Evolutionary conservation across 2,888 invertebrate species (phyloP).

Genomic region (Troglohyphantes excavatus): DNA sequence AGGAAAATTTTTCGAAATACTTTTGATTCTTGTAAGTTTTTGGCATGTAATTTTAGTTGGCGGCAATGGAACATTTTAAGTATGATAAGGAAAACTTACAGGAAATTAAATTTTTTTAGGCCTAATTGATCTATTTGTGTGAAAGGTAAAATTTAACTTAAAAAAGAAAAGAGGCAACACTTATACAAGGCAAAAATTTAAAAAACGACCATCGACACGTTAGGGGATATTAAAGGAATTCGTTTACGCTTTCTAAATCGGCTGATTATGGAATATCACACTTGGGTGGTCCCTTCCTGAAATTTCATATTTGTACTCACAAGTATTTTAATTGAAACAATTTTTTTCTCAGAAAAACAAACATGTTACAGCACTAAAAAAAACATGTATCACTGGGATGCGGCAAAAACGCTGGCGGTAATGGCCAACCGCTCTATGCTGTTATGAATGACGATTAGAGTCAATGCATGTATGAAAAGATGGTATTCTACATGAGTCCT

Average conservation of each 20-base stretch:
- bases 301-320: conserved; percentile 66
- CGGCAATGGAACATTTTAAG: too few relatives aligned
- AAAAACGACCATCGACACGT: conserved; percentile 59
- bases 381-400: conserved; percentile 30
- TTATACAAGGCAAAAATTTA: conserved; percentile 18
- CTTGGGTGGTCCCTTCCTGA: conserved; percentile 59
- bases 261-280: conserved; percentile 60
- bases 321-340: neutral
- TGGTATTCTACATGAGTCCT: conserved; percentile 1
- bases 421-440: neutral
- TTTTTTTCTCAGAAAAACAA: conserved; percentile 37
- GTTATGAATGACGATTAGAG: neutral
- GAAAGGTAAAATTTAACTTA: neutral
- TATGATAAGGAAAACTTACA: too few relatives aligned
- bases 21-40: too few relatives aligned
- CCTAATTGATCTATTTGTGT: too few relatives aligned
- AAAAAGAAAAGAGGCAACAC: conserved; percentile 50
- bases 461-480: neutral
- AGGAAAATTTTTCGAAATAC: too few relatives aligned
- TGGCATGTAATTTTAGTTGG: too few relatives aligned
- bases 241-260: conserved; percentile 9
- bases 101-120: too few relatives aligned
- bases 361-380: conserved; percentile 39
- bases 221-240: neutral
- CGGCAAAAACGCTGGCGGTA: conserved; percentile 7